Base-by-base conservation (phyloP, 2,888 invertebrate species). In the Euproctis similis region DNA sequence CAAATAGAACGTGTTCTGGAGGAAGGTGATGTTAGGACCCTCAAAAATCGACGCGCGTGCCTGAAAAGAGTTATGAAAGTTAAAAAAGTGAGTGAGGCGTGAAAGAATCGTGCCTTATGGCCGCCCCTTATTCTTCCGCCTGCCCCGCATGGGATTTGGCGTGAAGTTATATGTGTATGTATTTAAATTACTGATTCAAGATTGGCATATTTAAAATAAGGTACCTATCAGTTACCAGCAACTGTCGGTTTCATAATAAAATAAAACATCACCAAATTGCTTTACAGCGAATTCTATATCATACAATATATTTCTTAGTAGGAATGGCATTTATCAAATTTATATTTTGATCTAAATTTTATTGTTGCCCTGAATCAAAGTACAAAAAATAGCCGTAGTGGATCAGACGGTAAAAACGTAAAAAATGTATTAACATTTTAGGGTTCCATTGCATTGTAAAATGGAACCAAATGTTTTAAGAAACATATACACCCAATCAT, bases 271-370 rank as follows among this genome's bases (percentile, higher is more conserved):
- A n/a, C n/a, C n/a, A n/a, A n/a, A n/a, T n/a, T n/a, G n/a, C n/a
- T n/a, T n/a, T n/a, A 18, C 36, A 8, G 14, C 35, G 30, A 58
- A 56, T 47, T 39, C 28, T 36, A 13, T 21, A 49, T 53, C 39
- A 48, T 26, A 39, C 44, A 49, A 46, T 35, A 36, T 37, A n/a
- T n/a, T 51, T 31, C 46, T 28, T 22, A 29, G 11, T 14, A 19
- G 43, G 46, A 34, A 42, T 45, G 51, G 57, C 59, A 67, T 73
- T 70, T 62, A 61, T 44, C 40, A 42, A 46, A 36, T 47, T 52
- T 42, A 46, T 53, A 47, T 60, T 63, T 56, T 64, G 67, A 72
- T 63, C 72, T 61, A 69, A 64, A 76, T 76, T 76, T 75, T 73
- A 72, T 74, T 71, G 65, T 54, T 53, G 53, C 33, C 18, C 30